Base-by-base conservation (phyloP, 2,888 invertebrate species). In the Cheilosia grossa region DNA sequence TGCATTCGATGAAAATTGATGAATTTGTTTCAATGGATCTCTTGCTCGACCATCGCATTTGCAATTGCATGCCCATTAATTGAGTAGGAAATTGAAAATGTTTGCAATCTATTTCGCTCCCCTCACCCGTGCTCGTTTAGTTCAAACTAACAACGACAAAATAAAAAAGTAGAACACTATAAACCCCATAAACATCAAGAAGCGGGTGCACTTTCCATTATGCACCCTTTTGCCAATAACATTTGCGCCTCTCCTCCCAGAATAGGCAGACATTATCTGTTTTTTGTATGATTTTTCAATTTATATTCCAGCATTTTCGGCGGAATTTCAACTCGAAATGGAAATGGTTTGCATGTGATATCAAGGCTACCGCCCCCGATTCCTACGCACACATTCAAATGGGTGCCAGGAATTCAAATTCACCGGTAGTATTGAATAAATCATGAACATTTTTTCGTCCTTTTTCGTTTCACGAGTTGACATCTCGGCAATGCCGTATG, bases 31-130 rank as follows among this genome's bases (percentile, higher is more conserved):
- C 15, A 74, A 54, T 64, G 33, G 61, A 67, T 64, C 21, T 24
- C 33, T 24, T n/a, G 37, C 15, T 47, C 17, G 30, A 47, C 30
- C 17, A 17, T 19, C 17, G 21, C n/a, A 17, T 5, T 21, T 30
- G 6, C 33, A 27, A 33, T 66, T 19, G n/a, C 49, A 42, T 13
- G 49, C 5, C 51, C 42, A 66, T 63, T 61, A 79, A 79, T 64
- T 58, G 73, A 58, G 40, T 44, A 69, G 82, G 82, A 83, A 79
- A 83, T 83, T 79, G 74, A 49, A 82, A 79, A 79, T 79, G 58
- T 63, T 79, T 79, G 49, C 73, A 82, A 73, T 83, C 73, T 69
- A 74, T 58, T 69, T 53, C 42, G 47, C 51, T 56, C 30, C 13
- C 56, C 63, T 47, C 40, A 47, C 30, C 30, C 54, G 54, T 82